Percentiles rank a stretch among this genome's conserved stretches.
Evolutionary conservation across 2,888 invertebrate species (phyloP).

Genomic region (Kryphioiulus occultus): DNA sequence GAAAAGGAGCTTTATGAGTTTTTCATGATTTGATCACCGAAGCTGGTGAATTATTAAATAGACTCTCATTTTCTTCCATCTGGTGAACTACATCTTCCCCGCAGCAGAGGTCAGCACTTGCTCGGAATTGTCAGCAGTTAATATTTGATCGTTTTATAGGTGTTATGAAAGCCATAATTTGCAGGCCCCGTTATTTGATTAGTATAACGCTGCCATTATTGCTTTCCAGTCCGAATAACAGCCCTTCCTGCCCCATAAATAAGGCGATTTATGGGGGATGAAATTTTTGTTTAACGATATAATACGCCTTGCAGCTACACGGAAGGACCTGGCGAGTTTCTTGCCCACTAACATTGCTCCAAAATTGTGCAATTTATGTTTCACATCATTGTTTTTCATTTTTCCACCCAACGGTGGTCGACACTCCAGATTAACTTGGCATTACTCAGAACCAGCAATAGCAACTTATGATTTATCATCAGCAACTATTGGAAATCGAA

Average conservation of each 20-base stretch:
- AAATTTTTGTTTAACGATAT: slow-evolving; percentile 8
- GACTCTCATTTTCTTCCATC: not conserved
- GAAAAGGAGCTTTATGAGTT: not conserved
- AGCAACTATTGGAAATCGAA: slow-evolving; percentile 24
- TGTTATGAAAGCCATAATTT: slow-evolving; percentile 10
- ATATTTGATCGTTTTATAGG: slow-evolving; percentile 25
- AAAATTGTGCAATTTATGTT: not conserved
- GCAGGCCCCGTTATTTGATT: not conserved
- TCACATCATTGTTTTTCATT: not conserved
- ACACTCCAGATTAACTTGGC: not conserved
- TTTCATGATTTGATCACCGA: not conserved
- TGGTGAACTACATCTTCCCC: not conserved
- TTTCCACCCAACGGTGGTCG: not conserved
- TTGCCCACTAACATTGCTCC: not conserved
- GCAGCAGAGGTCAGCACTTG: not conserved
- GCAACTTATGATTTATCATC: not conserved
- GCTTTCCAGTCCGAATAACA: not conserved
- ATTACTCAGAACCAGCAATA: not conserved
- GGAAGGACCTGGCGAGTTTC: not conserved
- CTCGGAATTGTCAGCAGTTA: slow-evolving; percentile 3
- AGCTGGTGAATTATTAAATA: not conserved
- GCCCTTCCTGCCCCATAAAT: not conserved
- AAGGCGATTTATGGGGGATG: not conserved
- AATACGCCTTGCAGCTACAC: not conserved
- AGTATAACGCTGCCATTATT: slow-evolving; percentile 4